These are phyloP conservation scores for Julus scanicus DNA, from an alignment of 2,888 invertebrate genomes.

Conservation along the genomic window DNA sequence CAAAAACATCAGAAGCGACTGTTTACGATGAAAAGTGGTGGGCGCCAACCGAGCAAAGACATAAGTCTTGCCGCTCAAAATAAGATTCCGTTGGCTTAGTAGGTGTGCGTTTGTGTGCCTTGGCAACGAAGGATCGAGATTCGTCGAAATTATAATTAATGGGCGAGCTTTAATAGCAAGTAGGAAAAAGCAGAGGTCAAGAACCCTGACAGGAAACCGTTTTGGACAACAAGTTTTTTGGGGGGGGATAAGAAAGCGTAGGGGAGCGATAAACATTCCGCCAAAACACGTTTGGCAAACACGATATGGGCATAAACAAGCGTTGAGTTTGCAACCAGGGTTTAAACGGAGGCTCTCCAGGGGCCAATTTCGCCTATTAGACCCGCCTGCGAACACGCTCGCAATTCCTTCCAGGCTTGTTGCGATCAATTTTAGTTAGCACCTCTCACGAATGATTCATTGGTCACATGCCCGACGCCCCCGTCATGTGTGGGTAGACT, in stretches of 20 bases:
- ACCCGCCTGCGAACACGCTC: neutral
- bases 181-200: neutral
- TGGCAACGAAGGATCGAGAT: neutral
- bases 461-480: neutral
- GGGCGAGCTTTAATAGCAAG: conserved; percentile 1
- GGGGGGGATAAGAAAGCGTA: neutral
- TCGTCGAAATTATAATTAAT: conserved; percentile 19
- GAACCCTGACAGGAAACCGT: neutral
- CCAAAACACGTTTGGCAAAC: neutral
- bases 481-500: neutral
- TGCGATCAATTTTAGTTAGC: conserved; percentile 19
- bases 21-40: neutral
- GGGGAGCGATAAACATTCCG: neutral
- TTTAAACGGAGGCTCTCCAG: neutral
- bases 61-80: neutral
- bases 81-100: conserved; percentile 9
- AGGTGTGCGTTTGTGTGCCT: conserved; percentile 19
- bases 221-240: conserved; percentile 6
- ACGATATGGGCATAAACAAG: neutral
- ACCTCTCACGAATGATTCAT: neutral
- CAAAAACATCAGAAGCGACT: no score
- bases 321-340: neutral
- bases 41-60: neutral
- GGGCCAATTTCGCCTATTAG: conserved; percentile 9
- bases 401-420: neutral